These are phyloP conservation scores for Callinectes sapidus DNA, from an alignment of 2,888 invertebrate species.

Conservation along the genomic window DNA sequence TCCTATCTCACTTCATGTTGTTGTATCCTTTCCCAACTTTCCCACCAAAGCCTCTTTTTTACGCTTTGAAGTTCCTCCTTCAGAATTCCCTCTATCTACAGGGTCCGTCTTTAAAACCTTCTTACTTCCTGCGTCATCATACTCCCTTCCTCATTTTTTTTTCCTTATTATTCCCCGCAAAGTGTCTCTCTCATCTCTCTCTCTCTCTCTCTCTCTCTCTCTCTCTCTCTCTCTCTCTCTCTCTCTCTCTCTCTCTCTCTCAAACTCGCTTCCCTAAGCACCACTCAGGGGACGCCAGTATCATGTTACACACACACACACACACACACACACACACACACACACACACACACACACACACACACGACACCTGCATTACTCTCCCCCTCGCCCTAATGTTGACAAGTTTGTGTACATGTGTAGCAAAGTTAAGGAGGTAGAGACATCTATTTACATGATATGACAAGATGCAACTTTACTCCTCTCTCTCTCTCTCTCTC, in stretches of 20 bases:
- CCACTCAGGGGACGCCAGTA: not conserved
- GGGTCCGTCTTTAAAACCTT: too few species aligned
- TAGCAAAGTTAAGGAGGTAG: not conserved
- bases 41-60: too few species aligned
- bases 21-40: too few species aligned
- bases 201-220: not conserved
- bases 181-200: not conserved
- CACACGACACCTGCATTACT: slow-evolving; percentile 14
- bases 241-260: slow-evolving; percentile 16
- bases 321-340: slow-evolving; percentile 1
- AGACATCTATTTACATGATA: not conserved
- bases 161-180: too few species aligned
- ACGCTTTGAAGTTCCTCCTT: too few species aligned
- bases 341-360: slow-evolving; percentile 8
- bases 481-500: not conserved
- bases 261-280: not conserved
- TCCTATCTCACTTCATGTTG: too few species aligned
- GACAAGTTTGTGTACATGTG: not conserved
- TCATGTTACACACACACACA: slow-evolving; percentile 10
- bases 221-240: not conserved
- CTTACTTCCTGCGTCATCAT: too few species aligned
- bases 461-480: slow-evolving; percentile 15
- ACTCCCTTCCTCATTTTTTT: not conserved
- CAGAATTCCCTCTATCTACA: too few species aligned
- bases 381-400: not conserved